These are phyloP conservation scores for Plemyria rubiginata DNA, from an alignment of 2,888 invertebrate genomes.

Conservation along the genomic window DNA sequence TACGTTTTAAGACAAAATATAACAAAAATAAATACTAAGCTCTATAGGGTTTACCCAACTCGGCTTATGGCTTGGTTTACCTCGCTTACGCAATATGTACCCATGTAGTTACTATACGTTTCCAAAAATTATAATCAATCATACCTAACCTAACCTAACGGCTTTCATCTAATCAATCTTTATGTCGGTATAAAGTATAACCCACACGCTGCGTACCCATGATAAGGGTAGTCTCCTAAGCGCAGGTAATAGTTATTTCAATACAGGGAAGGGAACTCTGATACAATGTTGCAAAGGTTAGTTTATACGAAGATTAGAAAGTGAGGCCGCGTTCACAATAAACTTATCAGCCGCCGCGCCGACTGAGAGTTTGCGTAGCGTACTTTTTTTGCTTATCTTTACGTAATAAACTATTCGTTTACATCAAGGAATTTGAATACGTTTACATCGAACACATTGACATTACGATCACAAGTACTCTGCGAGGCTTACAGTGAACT, in stretches of 20 bases:
- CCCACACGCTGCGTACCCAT: slow-evolving; percentile 15
- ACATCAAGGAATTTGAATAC: too few relatives aligned
- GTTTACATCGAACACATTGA: too few relatives aligned
- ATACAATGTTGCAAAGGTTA: slow-evolving; percentile 1
- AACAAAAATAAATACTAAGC: too few relatives aligned
- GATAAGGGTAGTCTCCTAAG: slow-evolving; percentile 24
- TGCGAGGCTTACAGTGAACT: too few relatives aligned
- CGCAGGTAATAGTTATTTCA: slow-evolving; percentile 10
- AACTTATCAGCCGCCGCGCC: too few relatives aligned
- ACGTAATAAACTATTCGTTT: too few relatives aligned
- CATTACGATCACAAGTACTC: too few relatives aligned
- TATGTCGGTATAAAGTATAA: slow-evolving; percentile 15
- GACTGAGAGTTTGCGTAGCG: too few relatives aligned
- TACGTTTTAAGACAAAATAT: too few relatives aligned
- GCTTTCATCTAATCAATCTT: slow-evolving; percentile 32
- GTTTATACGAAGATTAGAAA: neutral
- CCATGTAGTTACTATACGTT: slow-evolving; percentile 9
- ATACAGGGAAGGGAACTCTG: slow-evolving; percentile 2
- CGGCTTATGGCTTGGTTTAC: slow-evolving; percentile 3
- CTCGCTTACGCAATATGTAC: slow-evolving; percentile 5
- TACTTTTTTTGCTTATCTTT: too few relatives aligned
- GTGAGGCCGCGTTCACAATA: too few relatives aligned
- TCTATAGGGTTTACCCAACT: neutral
- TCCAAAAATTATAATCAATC: slow-evolving; percentile 33
- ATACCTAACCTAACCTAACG: slow-evolving; percentile 22